phyloP scores from a whole-genome alignment of 2,888 invertebrate genomes.

The Tholera decimalis region DNA sequence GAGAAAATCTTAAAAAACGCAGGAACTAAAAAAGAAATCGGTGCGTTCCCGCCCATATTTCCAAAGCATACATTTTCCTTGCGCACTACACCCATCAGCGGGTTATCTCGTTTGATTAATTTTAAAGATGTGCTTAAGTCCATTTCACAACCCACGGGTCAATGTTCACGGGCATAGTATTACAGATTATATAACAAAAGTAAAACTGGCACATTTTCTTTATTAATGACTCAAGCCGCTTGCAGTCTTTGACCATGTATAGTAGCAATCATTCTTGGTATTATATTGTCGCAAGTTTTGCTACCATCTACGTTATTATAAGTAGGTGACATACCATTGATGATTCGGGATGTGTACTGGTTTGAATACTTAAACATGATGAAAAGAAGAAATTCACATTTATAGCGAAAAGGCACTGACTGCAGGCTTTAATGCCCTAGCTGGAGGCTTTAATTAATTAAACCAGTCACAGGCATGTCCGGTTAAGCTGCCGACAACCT shows the following conservation, averaged over 20 bases:
- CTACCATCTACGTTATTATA: neutral
- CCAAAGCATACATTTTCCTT: conserved; percentile 3
- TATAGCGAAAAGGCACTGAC: no score
- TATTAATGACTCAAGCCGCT: conserved; percentile 26
- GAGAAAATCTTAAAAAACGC: no score
- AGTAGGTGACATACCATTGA: no score
- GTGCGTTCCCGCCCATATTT: neutral
- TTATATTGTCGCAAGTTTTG: conserved; percentile 17
- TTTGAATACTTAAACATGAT: neutral
- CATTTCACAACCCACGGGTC: conserved; percentile 48
- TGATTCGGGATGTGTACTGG: no score
- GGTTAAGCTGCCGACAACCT: no score
- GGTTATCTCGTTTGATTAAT: conserved; percentile 31
- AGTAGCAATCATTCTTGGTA: conserved; percentile 31
- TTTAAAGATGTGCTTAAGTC: conserved; percentile 26
- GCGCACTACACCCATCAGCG: conserved; percentile 6
- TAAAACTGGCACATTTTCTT: conserved; percentile 51
- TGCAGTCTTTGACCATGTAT: conserved; percentile 47
- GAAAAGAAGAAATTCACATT: no score
- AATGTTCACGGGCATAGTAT: conserved; percentile 36
- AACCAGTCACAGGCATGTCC: no score
- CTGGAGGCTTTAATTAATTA: no score
- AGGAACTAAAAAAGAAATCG: neutral
- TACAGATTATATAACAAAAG: conserved; percentile 37
- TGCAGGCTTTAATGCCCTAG: no score